Conservation (phyloP, 1,140 invertebrate species). For the Paraescarpia echinospica region DNA sequence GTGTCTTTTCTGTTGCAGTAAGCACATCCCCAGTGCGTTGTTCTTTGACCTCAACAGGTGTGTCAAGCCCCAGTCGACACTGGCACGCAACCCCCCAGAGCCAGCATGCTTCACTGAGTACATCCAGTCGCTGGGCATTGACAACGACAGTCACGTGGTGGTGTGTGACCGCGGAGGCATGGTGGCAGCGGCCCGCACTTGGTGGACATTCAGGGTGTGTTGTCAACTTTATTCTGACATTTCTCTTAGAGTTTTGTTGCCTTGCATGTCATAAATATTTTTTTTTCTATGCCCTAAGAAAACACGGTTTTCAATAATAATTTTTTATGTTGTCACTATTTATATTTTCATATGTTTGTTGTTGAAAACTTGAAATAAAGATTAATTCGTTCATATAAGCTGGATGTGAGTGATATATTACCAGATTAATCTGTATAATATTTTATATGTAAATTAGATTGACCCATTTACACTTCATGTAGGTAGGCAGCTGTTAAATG, state of each 20-base stretch:
- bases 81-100: background rate
- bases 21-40: conserved; percentile 18
- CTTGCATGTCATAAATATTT: background rate
- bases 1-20: background rate
- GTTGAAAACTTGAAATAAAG: no score
- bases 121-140: conserved; percentile 5
- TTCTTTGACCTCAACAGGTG: conserved; percentile 17
- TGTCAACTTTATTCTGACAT: background rate
- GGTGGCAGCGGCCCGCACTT: background rate
- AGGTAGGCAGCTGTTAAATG: background rate
- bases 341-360: no score
- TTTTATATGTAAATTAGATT: background rate
- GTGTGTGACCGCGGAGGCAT: conserved; percentile 12
- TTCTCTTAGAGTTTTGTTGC: background rate
- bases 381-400: no score
- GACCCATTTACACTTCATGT: background rate
- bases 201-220: conserved; percentile 23
- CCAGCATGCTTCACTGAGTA: conserved; percentile 8
- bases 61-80: background rate
- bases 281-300: background rate
- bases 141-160: conserved; percentile 22
- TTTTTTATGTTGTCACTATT: no score
- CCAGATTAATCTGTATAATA: no score
- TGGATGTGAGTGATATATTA: background rate
- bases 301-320: background rate